Evolutionary conservation across 1,140 invertebrate genomes (phyloP).

Genomic region (Bilobella aurantiaca): DNA sequence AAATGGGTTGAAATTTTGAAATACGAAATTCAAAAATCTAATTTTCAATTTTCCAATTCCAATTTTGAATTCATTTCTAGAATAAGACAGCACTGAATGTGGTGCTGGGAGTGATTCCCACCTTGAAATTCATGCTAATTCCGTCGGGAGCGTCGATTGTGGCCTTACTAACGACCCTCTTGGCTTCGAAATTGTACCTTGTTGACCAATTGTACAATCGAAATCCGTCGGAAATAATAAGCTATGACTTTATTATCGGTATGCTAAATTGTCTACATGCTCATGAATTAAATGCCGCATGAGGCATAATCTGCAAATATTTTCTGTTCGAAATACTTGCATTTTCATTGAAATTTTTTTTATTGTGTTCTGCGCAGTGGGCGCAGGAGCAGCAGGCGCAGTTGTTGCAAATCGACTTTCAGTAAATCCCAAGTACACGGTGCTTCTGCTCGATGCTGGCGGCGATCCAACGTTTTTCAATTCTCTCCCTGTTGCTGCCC

Average conservation of each 20-base stretch:
- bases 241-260: background rate
- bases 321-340: too few species aligned
- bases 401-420: conserved; percentile 19
- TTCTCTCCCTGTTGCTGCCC: conserved; percentile 12
- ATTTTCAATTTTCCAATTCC: too few species aligned
- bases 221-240: background rate
- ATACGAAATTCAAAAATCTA: too few species aligned
- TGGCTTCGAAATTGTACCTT: background rate
- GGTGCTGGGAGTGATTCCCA: background rate
- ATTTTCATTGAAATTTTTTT: background rate
- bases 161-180: background rate
- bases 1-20: too few species aligned
- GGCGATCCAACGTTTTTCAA: conserved; percentile 26
- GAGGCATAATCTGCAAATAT: too few species aligned
- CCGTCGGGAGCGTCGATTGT: background rate
- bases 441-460: conserved; percentile 43
- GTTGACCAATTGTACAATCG: background rate
- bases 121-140: background rate
- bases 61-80: too few species aligned
- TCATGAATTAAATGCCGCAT: too few species aligned
- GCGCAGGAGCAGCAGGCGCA: conserved; percentile 10
- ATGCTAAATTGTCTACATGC: too few species aligned
- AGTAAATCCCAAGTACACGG: conserved; percentile 15
- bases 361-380: background rate
- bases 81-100: background rate